A percentile compares a stretch with the other conserved stretches of the same genome.
These are phyloP conservation scores for Anguilla pacifica DNA, from an alignment of 2,797 vertebrate species.

Conservation along the genomic window DNA sequence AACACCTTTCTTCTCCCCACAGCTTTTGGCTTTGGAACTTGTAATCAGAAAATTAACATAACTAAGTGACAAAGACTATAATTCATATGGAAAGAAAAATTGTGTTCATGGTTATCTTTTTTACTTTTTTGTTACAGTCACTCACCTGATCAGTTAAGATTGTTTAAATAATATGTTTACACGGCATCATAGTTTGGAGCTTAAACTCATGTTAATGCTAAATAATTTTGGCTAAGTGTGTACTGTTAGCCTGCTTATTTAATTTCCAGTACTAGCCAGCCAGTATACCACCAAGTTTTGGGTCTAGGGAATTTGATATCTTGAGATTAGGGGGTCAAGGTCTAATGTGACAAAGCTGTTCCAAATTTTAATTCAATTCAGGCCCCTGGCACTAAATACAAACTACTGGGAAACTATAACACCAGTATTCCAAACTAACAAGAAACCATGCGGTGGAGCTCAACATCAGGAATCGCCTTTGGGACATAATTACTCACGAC, in stretches of 20 bases:
- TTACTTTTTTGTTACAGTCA: no score
- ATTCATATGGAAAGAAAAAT: background rate
- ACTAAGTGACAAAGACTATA: background rate
- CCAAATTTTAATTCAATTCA: background rate
- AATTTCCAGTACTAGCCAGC: no score
- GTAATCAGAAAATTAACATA: background rate
- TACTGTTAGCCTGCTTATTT: no score
- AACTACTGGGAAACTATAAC: background rate
- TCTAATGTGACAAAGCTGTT: background rate
- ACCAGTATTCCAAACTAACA: background rate
- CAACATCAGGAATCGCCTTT: background rate
- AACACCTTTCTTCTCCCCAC: background rate
- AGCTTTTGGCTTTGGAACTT: background rate
- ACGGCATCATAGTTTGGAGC: no score
- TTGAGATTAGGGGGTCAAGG: background rate
- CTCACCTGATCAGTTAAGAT: no score
- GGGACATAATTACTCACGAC: slow-evolving; percentile 6
- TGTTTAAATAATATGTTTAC: no score
- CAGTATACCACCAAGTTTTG: background rate
- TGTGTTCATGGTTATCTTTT: background rate
- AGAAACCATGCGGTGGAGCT: background rate
- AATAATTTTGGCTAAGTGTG: no score
- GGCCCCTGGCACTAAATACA: background rate
- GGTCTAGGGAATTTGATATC: background rate
- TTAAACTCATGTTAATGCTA: no score